phyloP scores from a whole-genome alignment of 2,113 vertebrate species.

The Oxyruncus cristatus region DNA sequence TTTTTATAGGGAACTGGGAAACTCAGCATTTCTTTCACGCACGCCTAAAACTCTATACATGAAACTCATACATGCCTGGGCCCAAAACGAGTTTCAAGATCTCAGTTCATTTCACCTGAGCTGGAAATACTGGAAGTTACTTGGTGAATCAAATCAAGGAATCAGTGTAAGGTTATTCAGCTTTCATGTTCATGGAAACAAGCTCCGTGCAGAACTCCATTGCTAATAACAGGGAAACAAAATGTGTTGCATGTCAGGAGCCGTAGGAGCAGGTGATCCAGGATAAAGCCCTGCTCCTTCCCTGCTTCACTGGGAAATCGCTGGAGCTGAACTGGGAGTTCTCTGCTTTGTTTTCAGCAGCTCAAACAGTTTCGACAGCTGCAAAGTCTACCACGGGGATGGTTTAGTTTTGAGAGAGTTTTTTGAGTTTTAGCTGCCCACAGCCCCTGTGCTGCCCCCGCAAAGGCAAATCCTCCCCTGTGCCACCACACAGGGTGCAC shows the following conservation, averaged over 20 bases:
- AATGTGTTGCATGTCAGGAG: accelerated
- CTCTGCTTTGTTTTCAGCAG: not conserved
- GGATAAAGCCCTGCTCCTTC: not conserved
- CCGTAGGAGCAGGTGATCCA: not conserved
- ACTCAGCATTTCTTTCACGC: not conserved
- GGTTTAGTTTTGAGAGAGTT: not conserved
- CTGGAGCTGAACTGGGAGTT: not conserved
- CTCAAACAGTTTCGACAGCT: not conserved
- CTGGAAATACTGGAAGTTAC: not conserved
- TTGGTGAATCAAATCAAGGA: not conserved
- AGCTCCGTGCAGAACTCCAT: not conserved
- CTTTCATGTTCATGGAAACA: not conserved
- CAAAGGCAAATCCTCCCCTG: not conserved
- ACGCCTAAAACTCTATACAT: not conserved
- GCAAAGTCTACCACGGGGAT: not conserved
- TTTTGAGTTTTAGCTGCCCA: not conserved
- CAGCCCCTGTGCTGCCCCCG: not conserved
- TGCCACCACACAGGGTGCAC: accelerated
- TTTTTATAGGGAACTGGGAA: not conserved
- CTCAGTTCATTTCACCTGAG: not conserved
- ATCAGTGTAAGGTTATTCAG: not conserved
- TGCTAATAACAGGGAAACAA: not conserved
- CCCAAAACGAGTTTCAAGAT: not conserved
- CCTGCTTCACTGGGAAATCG: not conserved
- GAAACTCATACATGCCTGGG: not conserved